Base-by-base conservation (phyloP, 2,888 invertebrate species). In the Neoascia interrupta region DNA sequence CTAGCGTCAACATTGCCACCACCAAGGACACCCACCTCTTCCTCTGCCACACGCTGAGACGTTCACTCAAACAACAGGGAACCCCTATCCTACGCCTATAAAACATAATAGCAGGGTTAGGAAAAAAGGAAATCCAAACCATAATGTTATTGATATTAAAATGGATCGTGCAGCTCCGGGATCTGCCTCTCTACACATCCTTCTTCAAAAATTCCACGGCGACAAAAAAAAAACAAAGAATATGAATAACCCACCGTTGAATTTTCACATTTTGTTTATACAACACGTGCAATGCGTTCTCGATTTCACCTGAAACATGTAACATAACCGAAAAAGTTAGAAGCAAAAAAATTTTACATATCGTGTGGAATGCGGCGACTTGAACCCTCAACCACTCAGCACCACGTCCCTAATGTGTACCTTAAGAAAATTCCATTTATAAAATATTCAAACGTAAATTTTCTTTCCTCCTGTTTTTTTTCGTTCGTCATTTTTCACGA, bases 371-470 rank as follows among this genome's bases (percentile, higher is more conserved):
- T 39, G 47, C 28, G 51, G 15, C 49, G 31, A 10, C 34, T 31
- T 21, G 13, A 34, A 13, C 39, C 5, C 6, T 6, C 31, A 31
- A 5, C 31, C 2, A 31, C 31, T 3, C 3, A n/a, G 31, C 11
- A n/a, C n/a, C 47, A 19, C 43, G 36, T 53, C 54, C 43, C 61
- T 49, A 36, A 69, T 63, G 70, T 54, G 61, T 63, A 56, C 53
- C 49, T 61, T 28, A 49, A 56, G 41, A 16, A 75, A 70, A 60
- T 70, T 63, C 43, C 41, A 39, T 56, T 68, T 61, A 73, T 73
- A 68, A 79, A 79, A 79, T 79, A 79, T 79, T 73, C 73, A 79
- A 61, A 79, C 47, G 54, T 49, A 56, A 26, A 54, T 69, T 72
- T 72, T 60, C 53, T 54, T 21, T 34, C 26, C 26, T 19, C 4